These are phyloP conservation scores for Caenorhabditis sp. DNA, from an alignment of 2,888 invertebrate genomes.

Conservation along the genomic window DNA sequence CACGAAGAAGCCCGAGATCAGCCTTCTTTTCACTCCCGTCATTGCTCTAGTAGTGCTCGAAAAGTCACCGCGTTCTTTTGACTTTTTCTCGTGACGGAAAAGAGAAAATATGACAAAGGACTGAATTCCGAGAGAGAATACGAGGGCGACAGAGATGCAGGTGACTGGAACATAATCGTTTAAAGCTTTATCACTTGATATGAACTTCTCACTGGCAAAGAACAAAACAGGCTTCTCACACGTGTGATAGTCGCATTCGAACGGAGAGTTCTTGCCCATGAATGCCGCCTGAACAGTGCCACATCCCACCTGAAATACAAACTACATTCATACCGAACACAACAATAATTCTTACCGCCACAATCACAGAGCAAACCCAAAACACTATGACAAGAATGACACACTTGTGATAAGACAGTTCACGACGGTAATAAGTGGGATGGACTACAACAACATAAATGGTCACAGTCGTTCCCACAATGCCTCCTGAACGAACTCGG, in stretches of 20 bases:
- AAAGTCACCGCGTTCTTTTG: constrained; percentile 22
- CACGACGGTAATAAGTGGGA: constrained; percentile 26
- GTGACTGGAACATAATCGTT: constrained; percentile 27
- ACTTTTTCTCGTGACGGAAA: constrained; percentile 9
- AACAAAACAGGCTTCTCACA: constrained; percentile 30
- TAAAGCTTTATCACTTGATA: no score
- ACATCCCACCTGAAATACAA: constrained; percentile 16
- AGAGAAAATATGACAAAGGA: constrained; percentile 24
- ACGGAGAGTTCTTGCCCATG: constrained; percentile 14
- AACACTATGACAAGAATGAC: constrained; percentile 4
- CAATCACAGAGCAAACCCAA: constrained; percentile 6
- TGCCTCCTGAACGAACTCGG: constrained; percentile 12
- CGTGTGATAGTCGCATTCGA: constrained; percentile 21
- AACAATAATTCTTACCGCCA: constrained; percentile 16
- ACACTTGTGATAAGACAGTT: constrained; percentile 37
- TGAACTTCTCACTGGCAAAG: no score
- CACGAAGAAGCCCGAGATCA: constrained; percentile 23
- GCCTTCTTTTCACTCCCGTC: constrained; percentile 18
- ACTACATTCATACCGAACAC: not conserved
- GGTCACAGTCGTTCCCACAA: constrained; percentile 26
- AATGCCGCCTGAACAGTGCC: constrained; percentile 33
- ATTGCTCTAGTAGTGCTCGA: constrained; percentile 24
- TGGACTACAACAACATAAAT: constrained; percentile 28
- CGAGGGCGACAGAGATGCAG: constrained; percentile 20
- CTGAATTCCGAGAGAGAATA: constrained; percentile 24